phyloP scores from a whole-genome alignment of 2,888 invertebrate species.

The Drosophila nigricruria region DNA sequence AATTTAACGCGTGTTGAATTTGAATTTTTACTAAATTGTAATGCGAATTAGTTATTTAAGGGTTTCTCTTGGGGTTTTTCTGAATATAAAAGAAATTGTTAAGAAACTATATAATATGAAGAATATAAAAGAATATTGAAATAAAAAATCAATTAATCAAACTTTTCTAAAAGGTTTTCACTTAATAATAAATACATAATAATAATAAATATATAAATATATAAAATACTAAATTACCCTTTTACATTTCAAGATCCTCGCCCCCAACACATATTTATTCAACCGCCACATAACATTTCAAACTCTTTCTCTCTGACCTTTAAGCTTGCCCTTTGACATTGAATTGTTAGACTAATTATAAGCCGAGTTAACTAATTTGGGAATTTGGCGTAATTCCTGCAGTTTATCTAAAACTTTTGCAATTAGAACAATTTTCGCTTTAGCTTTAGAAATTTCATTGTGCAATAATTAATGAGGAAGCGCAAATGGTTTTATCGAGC shows the following conservation, averaged over 20 bases:
- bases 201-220: too few relatives aligned
- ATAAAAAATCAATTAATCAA: too few relatives aligned
- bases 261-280: not conserved
- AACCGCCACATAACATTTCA: not conserved
- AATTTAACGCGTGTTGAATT: constrained; percentile 2
- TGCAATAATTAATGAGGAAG: constrained; percentile 68
- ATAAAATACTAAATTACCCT: too few relatives aligned
- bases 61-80: too few relatives aligned
- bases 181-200: too few relatives aligned
- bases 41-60: not conserved
- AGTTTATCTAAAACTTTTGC: constrained; percentile 50
- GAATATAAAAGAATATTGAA: too few relatives aligned
- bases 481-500: constrained; percentile 2
- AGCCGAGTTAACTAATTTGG: constrained; percentile 12
- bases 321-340: constrained; percentile 10
- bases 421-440: constrained; percentile 67
- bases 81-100: too few relatives aligned
- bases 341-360: constrained; percentile 35
- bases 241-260: not conserved
- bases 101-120: too few relatives aligned
- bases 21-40: constrained; percentile 1
- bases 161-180: too few relatives aligned
- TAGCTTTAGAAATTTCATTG: constrained; percentile 41
- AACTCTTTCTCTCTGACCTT: constrained; percentile 35
- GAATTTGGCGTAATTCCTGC: constrained; percentile 23